Base-by-base conservation (phyloP, 2,113 vertebrate genomes). In the Hypocryptadius cinnamomeus region DNA sequence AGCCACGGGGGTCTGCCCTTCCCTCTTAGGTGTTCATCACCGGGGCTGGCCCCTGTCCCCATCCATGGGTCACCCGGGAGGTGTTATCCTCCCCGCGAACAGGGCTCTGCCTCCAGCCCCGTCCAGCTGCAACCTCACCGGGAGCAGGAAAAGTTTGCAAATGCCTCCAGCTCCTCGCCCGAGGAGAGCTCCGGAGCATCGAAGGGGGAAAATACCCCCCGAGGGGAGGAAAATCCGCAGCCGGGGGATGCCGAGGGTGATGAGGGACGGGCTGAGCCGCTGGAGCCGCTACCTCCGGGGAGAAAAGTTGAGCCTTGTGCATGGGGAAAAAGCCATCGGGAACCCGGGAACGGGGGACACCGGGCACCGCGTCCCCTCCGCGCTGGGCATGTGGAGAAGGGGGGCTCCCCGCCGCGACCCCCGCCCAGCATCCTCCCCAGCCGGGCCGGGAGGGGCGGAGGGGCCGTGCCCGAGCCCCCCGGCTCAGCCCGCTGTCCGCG, bases 281-380 rank as follows among this genome's bases (percentile, higher is more conserved):
- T 6, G 45, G 69, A 92, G 85, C 85, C 45, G 39, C 61, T 48
- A 30, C 91, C 91, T 91, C 87, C 92, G 87, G n/a, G 87, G 87
- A 95, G 93, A 96, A 96, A 95, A 97, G 86, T 94, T 94, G 91
- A 92, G 94, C 95, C 89, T 72, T 63, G 89, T 11, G 93, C 80
- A 39, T 15, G 33, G 47, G 65, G 69, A n/a, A 79, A 94, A 87
- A 95, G 65, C 60, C 84, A 93, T 31, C 73, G 85, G 92, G 94
- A 77, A 94, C 51, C n/a, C 85, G 95, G 94, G 76, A 6, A 13
- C 30, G 25, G 15, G 54, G 65, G 77, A 90, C 91, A 60, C 42
- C 37, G 69, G 24, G 44, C 59, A 69, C 19, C 15, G 57, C 39
- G 18, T 90, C 35, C 76, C 66, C 79, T 76, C 39, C 19, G 17